phyloP scores from a whole-genome alignment of 2,888 invertebrate genomes.

The Lypha dubia region DNA sequence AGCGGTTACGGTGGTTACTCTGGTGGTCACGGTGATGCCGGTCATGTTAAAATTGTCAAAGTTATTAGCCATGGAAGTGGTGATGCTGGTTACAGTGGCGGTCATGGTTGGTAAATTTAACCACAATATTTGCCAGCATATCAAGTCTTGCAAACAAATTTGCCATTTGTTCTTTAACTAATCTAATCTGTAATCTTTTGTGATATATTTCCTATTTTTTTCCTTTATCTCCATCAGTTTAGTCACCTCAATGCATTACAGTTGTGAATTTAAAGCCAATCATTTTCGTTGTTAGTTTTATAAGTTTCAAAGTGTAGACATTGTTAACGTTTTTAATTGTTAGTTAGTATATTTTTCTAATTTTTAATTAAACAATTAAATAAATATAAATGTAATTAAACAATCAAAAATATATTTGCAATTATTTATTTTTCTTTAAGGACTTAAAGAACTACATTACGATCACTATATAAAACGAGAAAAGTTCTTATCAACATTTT shows the following conservation, averaged over 20 bases:
- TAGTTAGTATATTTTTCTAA: constrained; percentile 53
- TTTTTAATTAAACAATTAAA: constrained; percentile 65
- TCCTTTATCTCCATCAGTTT: not conserved
- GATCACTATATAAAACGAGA: too few relatives aligned
- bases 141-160: not conserved
- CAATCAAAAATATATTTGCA: too few relatives aligned
- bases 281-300: constrained; percentile 60
- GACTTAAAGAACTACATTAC: too few relatives aligned
- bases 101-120: constrained; percentile 55
- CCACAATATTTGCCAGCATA: not conserved
- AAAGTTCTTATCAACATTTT: too few relatives aligned
- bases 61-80: constrained; percentile 69
- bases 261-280: constrained; percentile 1
- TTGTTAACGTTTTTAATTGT: constrained; percentile 72
- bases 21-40: constrained; percentile 55
- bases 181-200: constrained; percentile 56
- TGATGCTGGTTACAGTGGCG: constrained; percentile 42
- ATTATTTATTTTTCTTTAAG: too few relatives aligned
- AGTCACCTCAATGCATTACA: not conserved
- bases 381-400: not conserved
- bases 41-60: constrained; percentile 74
- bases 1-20: constrained; percentile 22
- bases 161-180: constrained; percentile 42
- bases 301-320: constrained; percentile 72
- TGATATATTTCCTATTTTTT: constrained; percentile 59